phyloP scores from a whole-genome alignment of 2,113 vertebrate genomes.

The Blennius ocellaris region DNA sequence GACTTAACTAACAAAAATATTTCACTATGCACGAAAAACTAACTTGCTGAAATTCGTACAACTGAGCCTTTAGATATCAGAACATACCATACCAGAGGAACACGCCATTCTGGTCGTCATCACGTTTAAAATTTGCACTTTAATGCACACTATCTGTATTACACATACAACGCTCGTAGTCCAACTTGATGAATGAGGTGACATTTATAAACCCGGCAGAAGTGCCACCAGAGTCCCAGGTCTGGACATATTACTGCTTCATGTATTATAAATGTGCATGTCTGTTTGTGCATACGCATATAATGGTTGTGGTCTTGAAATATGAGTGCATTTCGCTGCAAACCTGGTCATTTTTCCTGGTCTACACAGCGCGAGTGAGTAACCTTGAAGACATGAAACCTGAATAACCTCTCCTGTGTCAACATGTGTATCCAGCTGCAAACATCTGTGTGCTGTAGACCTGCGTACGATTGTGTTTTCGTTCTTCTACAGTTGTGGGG shows the following conservation, averaged over 20 bases:
- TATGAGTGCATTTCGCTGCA: background rate
- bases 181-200: background rate
- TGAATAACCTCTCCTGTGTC: background rate
- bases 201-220: constrained; percentile 3
- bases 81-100: no score
- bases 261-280: background rate
- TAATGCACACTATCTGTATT: no score
- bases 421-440: no score
- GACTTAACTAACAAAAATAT: no score
- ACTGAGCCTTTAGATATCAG: no score
- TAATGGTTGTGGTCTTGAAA: background rate
- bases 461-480: no score
- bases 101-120: no score
- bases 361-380: background rate
- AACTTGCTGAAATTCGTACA: no score
- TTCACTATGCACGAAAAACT: no score
- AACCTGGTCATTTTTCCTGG: background rate
- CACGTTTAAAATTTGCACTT: no score
- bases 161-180: background rate
- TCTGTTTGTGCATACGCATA: background rate
- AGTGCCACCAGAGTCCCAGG: background rate
- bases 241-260: background rate
- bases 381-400: constrained; percentile 1
- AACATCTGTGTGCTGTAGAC: no score
- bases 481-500: no score